A percentile compares a stretch with the other conserved stretches of the same genome.
These are phyloP conservation scores for Cyrtonyx montezumae DNA, from an alignment of 2,113 vertebrate species.

Conservation along the genomic window DNA sequence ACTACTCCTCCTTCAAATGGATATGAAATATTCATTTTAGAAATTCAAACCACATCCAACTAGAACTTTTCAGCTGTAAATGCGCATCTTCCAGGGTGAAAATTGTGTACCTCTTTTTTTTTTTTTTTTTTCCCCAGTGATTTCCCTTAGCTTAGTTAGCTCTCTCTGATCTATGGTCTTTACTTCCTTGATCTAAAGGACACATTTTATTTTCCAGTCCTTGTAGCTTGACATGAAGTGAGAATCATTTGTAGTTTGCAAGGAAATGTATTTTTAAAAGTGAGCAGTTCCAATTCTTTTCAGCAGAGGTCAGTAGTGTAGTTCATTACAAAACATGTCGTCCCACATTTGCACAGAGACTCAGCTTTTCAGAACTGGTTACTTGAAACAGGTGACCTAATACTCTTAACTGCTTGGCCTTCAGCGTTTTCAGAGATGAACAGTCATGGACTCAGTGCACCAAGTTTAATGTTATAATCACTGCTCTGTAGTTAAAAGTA, in stretches of 20 bases:
- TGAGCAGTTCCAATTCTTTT: slow-evolving; percentile 16
- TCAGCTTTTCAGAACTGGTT: neutral
- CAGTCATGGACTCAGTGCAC: neutral
- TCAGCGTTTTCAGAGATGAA: neutral
- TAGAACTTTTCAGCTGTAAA: neutral
- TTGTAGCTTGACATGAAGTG: neutral
- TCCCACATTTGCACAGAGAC: neutral
- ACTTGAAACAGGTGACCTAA: neutral
- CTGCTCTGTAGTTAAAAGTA: neutral
- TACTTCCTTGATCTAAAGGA: neutral
- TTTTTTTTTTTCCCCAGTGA: no score
- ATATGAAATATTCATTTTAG: neutral
- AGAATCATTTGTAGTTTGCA: neutral
- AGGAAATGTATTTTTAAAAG: neutral
- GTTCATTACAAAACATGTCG: neutral
- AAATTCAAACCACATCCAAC: neutral
- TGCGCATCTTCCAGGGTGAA: neutral
- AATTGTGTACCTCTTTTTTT: neutral
- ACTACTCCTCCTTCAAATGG: accelerated
- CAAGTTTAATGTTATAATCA: neutral
- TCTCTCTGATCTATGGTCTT: neutral
- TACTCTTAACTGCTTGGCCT: neutral
- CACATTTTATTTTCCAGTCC: neutral
- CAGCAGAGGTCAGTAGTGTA: slow-evolving; percentile 45
- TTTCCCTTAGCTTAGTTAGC: neutral